These are phyloP conservation scores for Dasysyrphus albostriatus DNA, from an alignment of 2,888 invertebrate species.

Conservation along the genomic window DNA sequence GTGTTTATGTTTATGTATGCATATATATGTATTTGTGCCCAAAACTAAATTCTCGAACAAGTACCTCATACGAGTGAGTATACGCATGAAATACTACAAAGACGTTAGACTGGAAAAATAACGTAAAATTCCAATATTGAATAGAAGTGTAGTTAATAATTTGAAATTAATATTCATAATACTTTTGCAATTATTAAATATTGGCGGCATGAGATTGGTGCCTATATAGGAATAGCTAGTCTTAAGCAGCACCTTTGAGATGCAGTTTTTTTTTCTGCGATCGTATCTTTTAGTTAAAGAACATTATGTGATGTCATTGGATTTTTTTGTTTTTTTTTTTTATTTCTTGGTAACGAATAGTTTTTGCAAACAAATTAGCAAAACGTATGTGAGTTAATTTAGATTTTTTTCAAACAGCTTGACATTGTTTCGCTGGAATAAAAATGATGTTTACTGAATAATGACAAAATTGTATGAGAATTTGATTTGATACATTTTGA, in stretches of 20 bases:
- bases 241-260: background rate
- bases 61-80: background rate
- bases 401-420: background rate
- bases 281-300: background rate
- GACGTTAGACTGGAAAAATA: background rate
- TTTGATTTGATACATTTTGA: conserved; percentile 2
- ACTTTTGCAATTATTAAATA: background rate
- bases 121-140: conserved; percentile 7
- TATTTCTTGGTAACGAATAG: background rate
- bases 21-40: background rate
- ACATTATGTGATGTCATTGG: background rate
- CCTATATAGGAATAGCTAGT: background rate
- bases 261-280: background rate
- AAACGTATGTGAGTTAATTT: background rate
- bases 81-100: conserved; percentile 14
- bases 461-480: background rate
- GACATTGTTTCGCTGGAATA: background rate
- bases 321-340: background rate
- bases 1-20: too few species aligned
- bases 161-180: conserved; percentile 42
- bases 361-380: background rate
- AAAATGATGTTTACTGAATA: conserved; percentile 4
- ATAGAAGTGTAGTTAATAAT: conserved; percentile 12
- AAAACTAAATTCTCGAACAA: background rate
- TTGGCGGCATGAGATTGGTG: background rate